Evolutionary conservation across 2,888 invertebrate genomes (phyloP).

Genomic region (Petrolisthes manimaculis): DNA sequence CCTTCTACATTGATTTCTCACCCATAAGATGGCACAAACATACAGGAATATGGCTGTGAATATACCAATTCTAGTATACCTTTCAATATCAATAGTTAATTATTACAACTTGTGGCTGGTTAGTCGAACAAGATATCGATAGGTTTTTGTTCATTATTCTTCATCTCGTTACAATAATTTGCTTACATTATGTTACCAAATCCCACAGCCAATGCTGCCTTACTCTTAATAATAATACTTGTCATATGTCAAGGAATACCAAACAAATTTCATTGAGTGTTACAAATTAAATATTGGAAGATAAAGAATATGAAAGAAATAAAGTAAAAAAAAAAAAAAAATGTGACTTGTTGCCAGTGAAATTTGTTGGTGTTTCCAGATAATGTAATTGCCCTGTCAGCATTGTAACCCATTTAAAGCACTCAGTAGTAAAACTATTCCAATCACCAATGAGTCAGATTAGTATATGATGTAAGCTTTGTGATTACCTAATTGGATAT

Average conservation of each 20-base stretch:
- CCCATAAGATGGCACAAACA: no score
- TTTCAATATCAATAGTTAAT: no score
- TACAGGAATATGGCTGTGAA: no score
- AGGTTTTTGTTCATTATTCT: background rate
- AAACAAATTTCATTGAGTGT: conserved; percentile 21
- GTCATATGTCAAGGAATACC: conserved; percentile 35
- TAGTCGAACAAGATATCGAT: background rate
- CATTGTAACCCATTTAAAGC: background rate
- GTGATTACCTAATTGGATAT: no score
- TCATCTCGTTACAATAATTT: no score
- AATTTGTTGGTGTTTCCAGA: conserved; percentile 8
- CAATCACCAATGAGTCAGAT: no score
- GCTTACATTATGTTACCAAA: conserved; percentile 31
- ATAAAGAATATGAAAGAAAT: background rate
- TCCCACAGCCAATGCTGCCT: conserved; percentile 61
- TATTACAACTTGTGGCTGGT: background rate
- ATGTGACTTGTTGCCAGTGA: background rate
- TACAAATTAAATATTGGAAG: background rate
- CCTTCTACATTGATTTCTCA: no score
- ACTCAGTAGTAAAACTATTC: background rate
- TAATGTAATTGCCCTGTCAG: conserved; percentile 9
- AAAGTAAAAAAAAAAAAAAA: background rate
- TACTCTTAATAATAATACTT: conserved; percentile 54
- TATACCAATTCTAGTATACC: no score
- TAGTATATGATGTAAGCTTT: no score